Evolutionary conservation across 2,797 vertebrate species (phyloP).

Genomic region (Hafferia zeledoni): DNA sequence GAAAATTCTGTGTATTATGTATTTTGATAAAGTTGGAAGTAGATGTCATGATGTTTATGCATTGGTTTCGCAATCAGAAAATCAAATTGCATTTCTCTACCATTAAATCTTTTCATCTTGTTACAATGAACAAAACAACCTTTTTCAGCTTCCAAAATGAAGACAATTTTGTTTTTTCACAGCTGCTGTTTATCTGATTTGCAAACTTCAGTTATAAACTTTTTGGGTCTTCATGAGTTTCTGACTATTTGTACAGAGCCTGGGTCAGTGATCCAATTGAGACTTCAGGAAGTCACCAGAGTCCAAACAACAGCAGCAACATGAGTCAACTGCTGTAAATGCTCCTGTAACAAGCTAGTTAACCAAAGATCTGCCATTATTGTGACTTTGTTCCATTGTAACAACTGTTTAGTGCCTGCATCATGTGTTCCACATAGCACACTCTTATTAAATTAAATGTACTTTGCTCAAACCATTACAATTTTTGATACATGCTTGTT

Average conservation of each 20-base stretch:
- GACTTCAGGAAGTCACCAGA: background rate
- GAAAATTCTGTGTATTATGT: background rate
- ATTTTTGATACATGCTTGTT: background rate
- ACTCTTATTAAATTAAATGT: background rate
- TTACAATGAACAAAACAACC: background rate
- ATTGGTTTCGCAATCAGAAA: background rate
- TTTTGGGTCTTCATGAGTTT: background rate
- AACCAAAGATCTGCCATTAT: background rate
- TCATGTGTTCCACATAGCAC: background rate
- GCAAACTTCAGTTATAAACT: background rate
- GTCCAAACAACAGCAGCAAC: background rate
- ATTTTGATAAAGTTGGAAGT: background rate
- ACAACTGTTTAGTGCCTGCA: background rate
- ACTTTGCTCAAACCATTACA: background rate
- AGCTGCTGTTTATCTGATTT: background rate
- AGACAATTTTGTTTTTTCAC: background rate
- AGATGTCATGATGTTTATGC: background rate
- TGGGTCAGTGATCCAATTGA: background rate
- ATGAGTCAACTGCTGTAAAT: background rate
- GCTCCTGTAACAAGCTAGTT: background rate
- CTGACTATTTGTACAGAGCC: background rate
- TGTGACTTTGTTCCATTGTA: background rate
- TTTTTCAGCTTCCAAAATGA: background rate
- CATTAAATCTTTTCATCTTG: background rate
- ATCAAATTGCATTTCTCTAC: background rate